Evolutionary conservation across 2,888 invertebrate species (phyloP).

Genomic region (Taphrorychus bicolor): DNA sequence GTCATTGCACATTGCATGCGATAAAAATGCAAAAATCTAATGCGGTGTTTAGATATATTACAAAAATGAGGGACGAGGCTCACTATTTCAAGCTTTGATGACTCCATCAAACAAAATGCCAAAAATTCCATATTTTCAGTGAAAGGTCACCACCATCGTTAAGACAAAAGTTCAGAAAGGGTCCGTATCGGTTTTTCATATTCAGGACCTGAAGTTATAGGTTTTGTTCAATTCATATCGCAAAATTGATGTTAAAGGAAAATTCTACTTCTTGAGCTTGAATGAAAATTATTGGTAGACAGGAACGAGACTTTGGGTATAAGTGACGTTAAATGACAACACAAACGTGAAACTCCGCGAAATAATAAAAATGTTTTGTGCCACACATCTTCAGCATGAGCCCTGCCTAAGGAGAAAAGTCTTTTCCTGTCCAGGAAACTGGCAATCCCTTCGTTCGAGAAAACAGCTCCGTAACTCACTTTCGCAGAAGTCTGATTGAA

Average conservation of each 20-base stretch:
- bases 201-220: background rate
- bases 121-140: background rate
- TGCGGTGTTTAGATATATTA: no score
- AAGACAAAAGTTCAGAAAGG: background rate
- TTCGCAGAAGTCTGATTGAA: conserved; percentile 47
- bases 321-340: background rate
- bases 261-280: background rate
- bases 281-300: background rate
- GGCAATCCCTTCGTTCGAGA: conserved; percentile 49
- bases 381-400: background rate
- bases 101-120: background rate
- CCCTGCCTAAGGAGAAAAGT: conserved; percentile 22
- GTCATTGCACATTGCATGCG: no score
- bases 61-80: no score
- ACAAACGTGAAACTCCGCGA: background rate
- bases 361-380: background rate
- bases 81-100: background rate
- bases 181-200: background rate
- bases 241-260: background rate
- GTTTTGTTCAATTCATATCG: background rate
- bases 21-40: no score
- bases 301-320: background rate
- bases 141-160: background rate
- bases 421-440: conserved; percentile 53
- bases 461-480: conserved; percentile 49